A percentile compares a stretch with the other conserved stretches of the same genome.
phyloP scores from a whole-genome alignment of 2,888 invertebrate species.

The Eumerus sabulonum region DNA sequence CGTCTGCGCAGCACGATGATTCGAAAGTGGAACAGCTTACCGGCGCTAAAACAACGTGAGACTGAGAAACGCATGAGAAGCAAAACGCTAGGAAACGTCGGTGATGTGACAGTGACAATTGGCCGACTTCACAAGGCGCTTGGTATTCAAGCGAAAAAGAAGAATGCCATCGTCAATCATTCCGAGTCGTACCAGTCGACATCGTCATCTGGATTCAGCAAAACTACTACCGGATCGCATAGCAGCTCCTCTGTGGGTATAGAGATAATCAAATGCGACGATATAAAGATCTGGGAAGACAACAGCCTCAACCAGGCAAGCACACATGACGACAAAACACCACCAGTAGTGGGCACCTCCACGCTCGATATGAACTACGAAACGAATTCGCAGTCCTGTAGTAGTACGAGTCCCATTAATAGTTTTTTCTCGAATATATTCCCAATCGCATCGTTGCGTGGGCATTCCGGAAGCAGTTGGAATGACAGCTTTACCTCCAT shows the following conservation, averaged over 20 bases:
- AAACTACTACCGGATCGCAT: conserved; percentile 43
- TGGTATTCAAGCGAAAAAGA: conserved; percentile 39
- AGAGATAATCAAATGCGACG: conserved; percentile 77
- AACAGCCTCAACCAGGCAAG: conserved; percentile 69
- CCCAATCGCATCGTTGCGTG: conserved; percentile 71
- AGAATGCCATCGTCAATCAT: conserved; percentile 11
- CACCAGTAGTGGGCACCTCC: conserved; percentile 38
- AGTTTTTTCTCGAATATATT: conserved; percentile 75
- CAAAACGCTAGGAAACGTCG: conserved; percentile 39
- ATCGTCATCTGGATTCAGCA: conserved; percentile 66
- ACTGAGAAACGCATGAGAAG: conserved; percentile 47
- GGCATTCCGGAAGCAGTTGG: conserved; percentile 73
- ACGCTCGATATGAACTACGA: conserved; percentile 35
- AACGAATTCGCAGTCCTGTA: conserved; percentile 58
- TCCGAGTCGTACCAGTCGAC: conserved; percentile 54
- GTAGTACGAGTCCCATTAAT: conserved; percentile 72
- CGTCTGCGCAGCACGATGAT: conserved; percentile 57
- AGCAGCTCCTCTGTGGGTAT: conserved; percentile 68
- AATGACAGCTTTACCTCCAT: conserved; percentile 54
- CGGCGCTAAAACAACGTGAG: conserved; percentile 62
- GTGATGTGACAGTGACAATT: conserved; percentile 56
- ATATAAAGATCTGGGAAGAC: conserved; percentile 79
- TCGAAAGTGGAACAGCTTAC: conserved; percentile 71
- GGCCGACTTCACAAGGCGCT: conserved; percentile 54
- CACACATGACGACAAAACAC: conserved; percentile 52